Evolutionary conservation across 2,888 invertebrate genomes (phyloP), one percentile per base, ranked within the genome.

Genomic region (Sipha maydis): DNA sequence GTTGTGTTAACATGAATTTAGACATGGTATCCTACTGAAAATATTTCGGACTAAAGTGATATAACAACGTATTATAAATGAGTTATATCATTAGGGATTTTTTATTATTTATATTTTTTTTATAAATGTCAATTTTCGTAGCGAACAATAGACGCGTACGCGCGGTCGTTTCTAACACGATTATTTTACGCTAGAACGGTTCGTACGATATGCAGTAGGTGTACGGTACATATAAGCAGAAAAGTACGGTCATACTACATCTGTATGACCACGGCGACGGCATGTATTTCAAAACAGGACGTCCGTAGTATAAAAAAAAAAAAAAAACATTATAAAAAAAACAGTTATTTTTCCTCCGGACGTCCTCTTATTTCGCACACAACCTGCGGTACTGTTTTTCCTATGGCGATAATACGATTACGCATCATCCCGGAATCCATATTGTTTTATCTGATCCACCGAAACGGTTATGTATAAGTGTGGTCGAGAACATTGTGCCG

Each of bases 141-240:
- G 21, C 0, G 7, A 28, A 71, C 69, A 48, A 79, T 79, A 34
- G 17, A 79, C 79, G 25, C 38, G 25, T 54, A 25, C 21, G 61
- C 61, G 61, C 25, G 11, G 77, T 54, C 28, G 78, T 78, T 78
- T 54, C 54, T 78, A 25, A 61, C 41, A 25, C 61, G 79, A 61
- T 79, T 79, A 78, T 25, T 56, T 56, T 56, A 61, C 79, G 56
- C 31, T 79, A 79, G 79, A 61, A 25, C 34, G 56, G n/a, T 56
- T 61, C 41, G n/a, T 79, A 31, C 31, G 17, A 31, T 71, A 71
- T 71, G 3, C 69, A 28, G 67, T 41, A 41, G 41, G 41, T 41
- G 41, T 41, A 25, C n/a, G 67, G 25, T 69, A 28, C 11, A 69
- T 28, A 8, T 69, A 11, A 11, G 11, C 28, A 80, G 19, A 80